Evolutionary conservation across 1,140 invertebrate species (phyloP).

Genomic region (Trypoxylus dichotomus): DNA sequence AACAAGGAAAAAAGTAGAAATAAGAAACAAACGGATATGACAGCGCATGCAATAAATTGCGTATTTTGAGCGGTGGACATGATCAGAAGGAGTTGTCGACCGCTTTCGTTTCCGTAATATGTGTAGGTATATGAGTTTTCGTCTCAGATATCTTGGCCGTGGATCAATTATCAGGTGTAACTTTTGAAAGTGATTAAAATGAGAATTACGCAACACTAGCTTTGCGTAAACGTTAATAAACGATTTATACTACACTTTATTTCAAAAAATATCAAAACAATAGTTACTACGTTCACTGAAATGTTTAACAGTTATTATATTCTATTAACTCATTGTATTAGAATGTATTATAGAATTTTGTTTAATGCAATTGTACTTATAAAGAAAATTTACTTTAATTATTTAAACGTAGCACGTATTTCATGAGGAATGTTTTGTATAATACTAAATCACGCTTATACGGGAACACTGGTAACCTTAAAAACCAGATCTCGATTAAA

Average conservation of each 20-base stretch:
- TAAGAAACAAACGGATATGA: background rate
- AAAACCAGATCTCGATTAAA: too few species aligned
- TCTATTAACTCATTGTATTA: too few species aligned
- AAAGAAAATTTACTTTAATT: too few species aligned
- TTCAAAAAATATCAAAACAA: background rate
- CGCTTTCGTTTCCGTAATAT: background rate
- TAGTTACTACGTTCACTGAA: too few species aligned
- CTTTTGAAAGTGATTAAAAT: conserved; percentile 1
- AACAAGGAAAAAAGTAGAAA: background rate
- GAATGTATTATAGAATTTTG: too few species aligned
- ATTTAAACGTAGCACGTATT: too few species aligned
- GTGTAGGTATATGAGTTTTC: background rate
- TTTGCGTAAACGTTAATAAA: background rate
- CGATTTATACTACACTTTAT: background rate
- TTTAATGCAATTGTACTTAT: too few species aligned
- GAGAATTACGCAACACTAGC: background rate
- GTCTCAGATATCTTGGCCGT: background rate
- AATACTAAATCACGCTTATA: too few species aligned
- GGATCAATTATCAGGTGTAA: background rate
- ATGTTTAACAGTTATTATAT: too few species aligned
- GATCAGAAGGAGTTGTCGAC: background rate
- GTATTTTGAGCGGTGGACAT: background rate
- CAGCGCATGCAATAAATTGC: background rate
- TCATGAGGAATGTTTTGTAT: too few species aligned
- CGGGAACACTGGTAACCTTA: too few species aligned